A percentile compares a stretch with the other conserved stretches of the same genome.
phyloP scores from a whole-genome alignment of 2,113 vertebrate genomes.

The Triplophysa dalaica region DNA sequence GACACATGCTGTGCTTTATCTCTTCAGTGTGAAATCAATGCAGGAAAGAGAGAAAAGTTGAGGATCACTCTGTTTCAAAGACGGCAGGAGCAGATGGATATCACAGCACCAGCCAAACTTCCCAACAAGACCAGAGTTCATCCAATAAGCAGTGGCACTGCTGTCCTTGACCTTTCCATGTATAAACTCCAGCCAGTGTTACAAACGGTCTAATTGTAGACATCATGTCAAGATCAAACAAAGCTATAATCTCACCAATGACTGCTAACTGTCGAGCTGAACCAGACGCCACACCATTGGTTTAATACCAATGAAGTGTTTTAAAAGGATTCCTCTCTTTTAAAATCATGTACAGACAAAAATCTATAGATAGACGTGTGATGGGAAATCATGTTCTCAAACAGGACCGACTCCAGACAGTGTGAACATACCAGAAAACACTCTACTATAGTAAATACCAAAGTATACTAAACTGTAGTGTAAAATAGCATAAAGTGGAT shows the following conservation, averaged over 20 bases:
- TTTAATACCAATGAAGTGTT: no score
- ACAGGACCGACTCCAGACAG: no score
- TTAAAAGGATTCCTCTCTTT: no score
- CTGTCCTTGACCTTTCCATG: background rate
- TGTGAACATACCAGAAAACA: no score
- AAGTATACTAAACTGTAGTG: no score
- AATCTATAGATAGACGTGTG: no score
- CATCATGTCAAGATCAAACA: slow-evolving; percentile 11
- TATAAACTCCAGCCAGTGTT: background rate
- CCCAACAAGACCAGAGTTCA: slow-evolving; percentile 10
- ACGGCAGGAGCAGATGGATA: background rate
- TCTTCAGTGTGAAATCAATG: no score
- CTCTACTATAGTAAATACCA: no score
- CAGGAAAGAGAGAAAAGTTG: background rate
- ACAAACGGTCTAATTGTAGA: slow-evolving; percentile 19
- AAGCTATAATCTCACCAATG: background rate
- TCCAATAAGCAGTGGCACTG: slow-evolving; percentile 14
- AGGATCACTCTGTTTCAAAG: background rate
- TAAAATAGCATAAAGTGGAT: no score
- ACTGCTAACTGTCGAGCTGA: background rate
- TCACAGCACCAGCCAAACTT: background rate
- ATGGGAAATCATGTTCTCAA: no score
- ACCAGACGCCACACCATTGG: background rate
- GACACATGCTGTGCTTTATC: no score
- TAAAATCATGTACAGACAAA: no score